phyloP scores from a whole-genome alignment of 2,113 vertebrate genomes.

The Entelurus aequoreus region DNA sequence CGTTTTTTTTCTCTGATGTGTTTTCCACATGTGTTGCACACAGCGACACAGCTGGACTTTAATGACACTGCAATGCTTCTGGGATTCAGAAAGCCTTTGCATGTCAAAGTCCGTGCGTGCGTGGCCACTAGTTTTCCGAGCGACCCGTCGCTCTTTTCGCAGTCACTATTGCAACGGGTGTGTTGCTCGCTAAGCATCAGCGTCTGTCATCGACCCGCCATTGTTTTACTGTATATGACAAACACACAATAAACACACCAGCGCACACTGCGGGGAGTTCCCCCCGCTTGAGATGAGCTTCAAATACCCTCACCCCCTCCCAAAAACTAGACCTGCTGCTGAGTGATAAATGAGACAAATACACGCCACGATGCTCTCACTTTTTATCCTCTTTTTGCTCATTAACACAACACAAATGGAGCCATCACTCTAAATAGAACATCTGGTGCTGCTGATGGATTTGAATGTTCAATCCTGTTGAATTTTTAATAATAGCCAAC shows the following conservation, averaged over 20 bases:
- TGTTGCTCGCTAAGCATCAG: too few species aligned
- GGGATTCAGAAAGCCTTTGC: conserved; percentile 36
- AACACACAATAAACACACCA: conserved; percentile 24
- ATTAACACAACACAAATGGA: conserved; percentile 52
- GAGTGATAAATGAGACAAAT: conserved; percentile 65
- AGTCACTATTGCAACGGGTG: too few species aligned
- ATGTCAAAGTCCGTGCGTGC: conserved; percentile 22
- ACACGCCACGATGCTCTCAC: conserved; percentile 27
- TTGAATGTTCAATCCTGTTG: conserved; percentile 11
- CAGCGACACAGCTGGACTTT: conserved; percentile 76
- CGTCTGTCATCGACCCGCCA: not conserved
- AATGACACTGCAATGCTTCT: conserved; percentile 69
- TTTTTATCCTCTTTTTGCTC: conserved; percentile 37
- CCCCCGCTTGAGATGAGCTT: conserved; percentile 51
- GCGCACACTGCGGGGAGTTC: conserved; percentile 31
- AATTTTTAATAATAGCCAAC: conserved; percentile 26
- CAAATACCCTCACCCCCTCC: conserved; percentile 38
- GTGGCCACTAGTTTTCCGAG: conserved; percentile 27
- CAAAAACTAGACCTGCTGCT: conserved; percentile 47
- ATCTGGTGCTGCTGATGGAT: conserved; percentile 17
- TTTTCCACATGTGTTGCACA: conserved; percentile 71
- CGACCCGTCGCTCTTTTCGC: not conserved
- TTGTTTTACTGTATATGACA: conserved; percentile 6
- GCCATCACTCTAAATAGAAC: conserved; percentile 35
- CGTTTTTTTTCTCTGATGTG: conserved; percentile 46